These are phyloP conservation scores for Sula dactylatra DNA, from an alignment of 2,113 vertebrate genomes.

Conservation along the genomic window DNA sequence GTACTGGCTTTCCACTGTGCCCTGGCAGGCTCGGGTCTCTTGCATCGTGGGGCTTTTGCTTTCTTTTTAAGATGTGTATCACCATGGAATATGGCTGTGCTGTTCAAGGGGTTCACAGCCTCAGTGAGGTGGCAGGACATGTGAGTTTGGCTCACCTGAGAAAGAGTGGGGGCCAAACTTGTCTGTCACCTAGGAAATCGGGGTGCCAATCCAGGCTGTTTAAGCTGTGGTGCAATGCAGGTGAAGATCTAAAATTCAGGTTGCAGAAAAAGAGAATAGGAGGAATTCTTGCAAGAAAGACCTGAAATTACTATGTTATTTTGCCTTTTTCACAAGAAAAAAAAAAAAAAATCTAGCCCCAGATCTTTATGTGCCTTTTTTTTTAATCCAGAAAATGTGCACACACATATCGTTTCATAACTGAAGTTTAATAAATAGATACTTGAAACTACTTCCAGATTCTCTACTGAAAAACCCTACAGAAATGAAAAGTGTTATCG, in stretches of 20 bases:
- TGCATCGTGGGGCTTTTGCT: neutral
- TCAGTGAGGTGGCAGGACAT: neutral
- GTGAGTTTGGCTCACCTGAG: neutral
- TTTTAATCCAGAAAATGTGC: neutral
- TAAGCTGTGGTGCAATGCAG: accelerated
- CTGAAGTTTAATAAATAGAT: neutral
- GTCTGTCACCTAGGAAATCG: neutral
- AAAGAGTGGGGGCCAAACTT: neutral
- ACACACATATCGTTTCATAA: neutral
- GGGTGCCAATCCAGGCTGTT: neutral
- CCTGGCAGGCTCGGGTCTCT: neutral
- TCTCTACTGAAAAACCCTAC: neutral
- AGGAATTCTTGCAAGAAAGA: neutral
- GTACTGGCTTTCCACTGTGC: neutral
- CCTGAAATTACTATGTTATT: neutral
- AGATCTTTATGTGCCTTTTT: neutral
- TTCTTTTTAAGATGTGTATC: neutral
- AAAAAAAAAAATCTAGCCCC: neutral
- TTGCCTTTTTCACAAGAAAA: neutral
- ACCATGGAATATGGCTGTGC: neutral
- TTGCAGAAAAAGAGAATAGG: neutral
- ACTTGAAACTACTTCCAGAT: neutral
- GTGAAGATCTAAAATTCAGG: neutral
- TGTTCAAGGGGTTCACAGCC: neutral
- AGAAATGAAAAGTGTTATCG: neutral